Percentiles rank a stretch among this genome's conserved stretches.
Conservation (phyloP, 1,140 invertebrate genomes). For the Drosophila funebris region DNA sequence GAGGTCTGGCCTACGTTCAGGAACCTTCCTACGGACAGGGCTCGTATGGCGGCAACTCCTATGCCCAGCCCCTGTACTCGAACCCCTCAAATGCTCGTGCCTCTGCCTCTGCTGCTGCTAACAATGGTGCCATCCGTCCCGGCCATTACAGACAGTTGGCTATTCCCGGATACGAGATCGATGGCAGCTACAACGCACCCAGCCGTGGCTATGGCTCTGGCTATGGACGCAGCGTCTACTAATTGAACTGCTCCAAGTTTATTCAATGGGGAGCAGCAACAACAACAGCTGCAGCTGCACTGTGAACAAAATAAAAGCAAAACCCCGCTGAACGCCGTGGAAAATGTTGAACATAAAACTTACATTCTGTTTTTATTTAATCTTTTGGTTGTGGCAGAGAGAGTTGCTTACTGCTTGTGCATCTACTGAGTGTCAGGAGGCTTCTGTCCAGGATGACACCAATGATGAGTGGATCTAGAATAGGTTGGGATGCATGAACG, state of each 20-base stretch:
- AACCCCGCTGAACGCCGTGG: conserved; percentile 41
- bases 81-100: conserved; percentile 28
- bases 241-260: conserved; percentile 28
- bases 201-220: conserved; percentile 11
- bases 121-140: conserved; percentile 29
- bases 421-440: too few relatives aligned
- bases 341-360: conserved; percentile 63
- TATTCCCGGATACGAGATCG: conserved; percentile 47
- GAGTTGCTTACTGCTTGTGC: conserved; percentile 67
- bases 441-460: too few relatives aligned
- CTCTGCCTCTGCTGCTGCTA: conserved; percentile 44
- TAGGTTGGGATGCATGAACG: too few relatives aligned
- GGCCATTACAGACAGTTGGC: conserved; percentile 47
- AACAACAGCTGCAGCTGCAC: conserved; percentile 1
- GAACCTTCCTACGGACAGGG: conserved; percentile 28
- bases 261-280: conserved; percentile 27
- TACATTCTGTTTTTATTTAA: not conserved
- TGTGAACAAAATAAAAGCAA: conserved; percentile 46
- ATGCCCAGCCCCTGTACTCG: conserved; percentile 25
- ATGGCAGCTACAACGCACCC: conserved; percentile 36
- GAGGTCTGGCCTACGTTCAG: conserved; percentile 41
- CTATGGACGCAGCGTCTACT: conserved; percentile 47
- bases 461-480: too few relatives aligned
- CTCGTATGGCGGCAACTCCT: not conserved
- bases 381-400: not conserved